phyloP scores from a whole-genome alignment of 2,888 invertebrate species.

The Leucophenga montana region DNA sequence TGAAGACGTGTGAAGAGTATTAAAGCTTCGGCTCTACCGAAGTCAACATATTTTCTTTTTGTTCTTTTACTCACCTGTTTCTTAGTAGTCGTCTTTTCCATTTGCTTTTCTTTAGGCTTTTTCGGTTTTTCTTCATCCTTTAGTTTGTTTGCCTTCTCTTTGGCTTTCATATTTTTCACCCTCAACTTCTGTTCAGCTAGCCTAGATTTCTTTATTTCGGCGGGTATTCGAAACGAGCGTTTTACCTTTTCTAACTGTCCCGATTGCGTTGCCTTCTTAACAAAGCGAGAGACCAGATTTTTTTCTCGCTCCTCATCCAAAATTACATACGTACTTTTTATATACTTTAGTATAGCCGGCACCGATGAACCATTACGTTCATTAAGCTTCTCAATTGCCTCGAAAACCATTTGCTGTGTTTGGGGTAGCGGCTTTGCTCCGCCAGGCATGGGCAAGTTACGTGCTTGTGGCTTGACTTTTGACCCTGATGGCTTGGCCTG shows the following conservation, averaged over 20 bases:
- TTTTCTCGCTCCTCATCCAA: background rate
- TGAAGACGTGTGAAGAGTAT: no score
- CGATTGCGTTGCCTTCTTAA: conserved; percentile 17
- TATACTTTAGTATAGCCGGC: conserved; percentile 31
- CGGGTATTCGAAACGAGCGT: conserved; percentile 33
- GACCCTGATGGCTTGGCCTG: background rate
- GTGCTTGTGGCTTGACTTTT: background rate
- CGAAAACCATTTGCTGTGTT: conserved; percentile 9
- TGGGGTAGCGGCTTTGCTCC: background rate
- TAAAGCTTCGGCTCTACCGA: no score
- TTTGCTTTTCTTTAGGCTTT: background rate
- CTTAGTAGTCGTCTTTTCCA: background rate
- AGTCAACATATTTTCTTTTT: background rate
- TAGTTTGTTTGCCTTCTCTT: background rate
- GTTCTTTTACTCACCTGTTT: background rate
- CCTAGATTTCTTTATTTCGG: background rate
- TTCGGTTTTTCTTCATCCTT: conserved; percentile 5
- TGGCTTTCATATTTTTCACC: conserved; percentile 5
- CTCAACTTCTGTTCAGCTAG: conserved; percentile 31
- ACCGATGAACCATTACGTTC: conserved; percentile 38
- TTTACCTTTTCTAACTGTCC: conserved; percentile 33
- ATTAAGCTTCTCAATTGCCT: conserved; percentile 19
- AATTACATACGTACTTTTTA: conserved; percentile 14
- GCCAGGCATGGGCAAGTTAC: background rate
- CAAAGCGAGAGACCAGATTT: background rate